Evolutionary conservation across 2,888 invertebrate species (phyloP).

Genomic region (Leptinotarsa peninsularis): DNA sequence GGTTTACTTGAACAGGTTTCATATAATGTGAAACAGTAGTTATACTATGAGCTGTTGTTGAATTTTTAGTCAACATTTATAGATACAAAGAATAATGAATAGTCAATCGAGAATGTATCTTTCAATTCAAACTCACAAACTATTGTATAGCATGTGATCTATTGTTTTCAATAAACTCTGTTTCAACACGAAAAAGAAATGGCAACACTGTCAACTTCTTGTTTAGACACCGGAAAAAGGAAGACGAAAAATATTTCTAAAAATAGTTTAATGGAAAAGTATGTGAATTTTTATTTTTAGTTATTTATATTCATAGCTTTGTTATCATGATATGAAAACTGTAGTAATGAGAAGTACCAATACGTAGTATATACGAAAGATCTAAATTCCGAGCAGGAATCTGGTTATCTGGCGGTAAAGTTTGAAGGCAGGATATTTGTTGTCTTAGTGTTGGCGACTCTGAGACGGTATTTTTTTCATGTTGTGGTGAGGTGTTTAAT

Average conservation of each 20-base stretch:
- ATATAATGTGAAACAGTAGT: too few relatives aligned
- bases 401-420: slow-evolving; percentile 45
- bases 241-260: background rate
- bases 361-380: too few relatives aligned
- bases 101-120: too few relatives aligned
- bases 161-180: too few relatives aligned
- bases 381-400: too few relatives aligned
- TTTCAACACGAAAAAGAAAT: background rate
- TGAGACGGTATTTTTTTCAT: slow-evolving; percentile 50
- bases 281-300: background rate
- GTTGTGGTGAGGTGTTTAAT: slow-evolving; percentile 54
- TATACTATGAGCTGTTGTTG: too few relatives aligned
- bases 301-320: background rate
- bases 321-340: background rate
- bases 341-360: too few relatives aligned
- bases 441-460: slow-evolving; percentile 46
- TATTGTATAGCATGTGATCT: too few relatives aligned
- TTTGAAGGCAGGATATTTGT: slow-evolving; percentile 49
- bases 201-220: background rate
- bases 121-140: too few relatives aligned
- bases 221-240: background rate
- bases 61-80: too few relatives aligned
- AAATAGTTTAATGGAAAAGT: background rate
- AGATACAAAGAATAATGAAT: too few relatives aligned
- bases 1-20: too few relatives aligned